These are phyloP conservation scores for Drosophila nigrodunni DNA, from an alignment of 1,140 invertebrate species.

Conservation along the genomic window DNA sequence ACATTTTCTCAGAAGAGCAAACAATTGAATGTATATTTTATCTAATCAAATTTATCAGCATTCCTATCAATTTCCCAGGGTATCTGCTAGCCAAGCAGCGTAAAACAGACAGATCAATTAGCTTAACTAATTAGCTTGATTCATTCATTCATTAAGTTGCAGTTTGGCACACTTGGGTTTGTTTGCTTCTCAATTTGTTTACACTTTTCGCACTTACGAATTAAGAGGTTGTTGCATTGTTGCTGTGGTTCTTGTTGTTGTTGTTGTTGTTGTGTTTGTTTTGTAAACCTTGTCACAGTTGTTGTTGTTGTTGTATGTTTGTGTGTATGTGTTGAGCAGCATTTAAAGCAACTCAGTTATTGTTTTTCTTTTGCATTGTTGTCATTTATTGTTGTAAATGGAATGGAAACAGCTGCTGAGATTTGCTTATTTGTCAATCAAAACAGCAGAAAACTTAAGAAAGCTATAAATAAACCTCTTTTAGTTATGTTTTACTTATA, in stretches of 20 bases:
- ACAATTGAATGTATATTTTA: too few relatives aligned
- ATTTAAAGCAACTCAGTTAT: neutral
- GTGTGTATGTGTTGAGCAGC: neutral
- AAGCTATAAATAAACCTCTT: neutral
- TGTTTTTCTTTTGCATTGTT: constrained; percentile 15
- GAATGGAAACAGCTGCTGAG: neutral
- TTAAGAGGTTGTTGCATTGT: constrained; percentile 28
- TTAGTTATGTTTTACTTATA: too few relatives aligned
- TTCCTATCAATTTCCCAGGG: neutral
- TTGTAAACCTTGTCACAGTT: neutral
- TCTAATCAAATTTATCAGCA: too few relatives aligned
- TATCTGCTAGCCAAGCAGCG: neutral
- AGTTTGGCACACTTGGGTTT: constrained; percentile 2
- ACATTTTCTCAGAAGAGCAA: too few relatives aligned
- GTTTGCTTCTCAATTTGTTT: constrained; percentile 8
- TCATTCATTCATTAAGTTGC: neutral
- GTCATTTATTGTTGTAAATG: neutral
- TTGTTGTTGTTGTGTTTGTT: neutral
- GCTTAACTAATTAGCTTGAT: constrained; percentile 1
- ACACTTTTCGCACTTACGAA: constrained; percentile 33
- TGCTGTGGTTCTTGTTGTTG: constrained; percentile 20
- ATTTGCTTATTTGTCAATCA: neutral
- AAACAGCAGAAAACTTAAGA: neutral
- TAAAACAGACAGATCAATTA: neutral
- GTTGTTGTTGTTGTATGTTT: constrained; percentile 8